A percentile compares a stretch with the other conserved stretches of the same genome.
These are phyloP conservation scores for Rapana venosa DNA, from an alignment of 2,888 invertebrate genomes.

Conservation along the genomic window DNA sequence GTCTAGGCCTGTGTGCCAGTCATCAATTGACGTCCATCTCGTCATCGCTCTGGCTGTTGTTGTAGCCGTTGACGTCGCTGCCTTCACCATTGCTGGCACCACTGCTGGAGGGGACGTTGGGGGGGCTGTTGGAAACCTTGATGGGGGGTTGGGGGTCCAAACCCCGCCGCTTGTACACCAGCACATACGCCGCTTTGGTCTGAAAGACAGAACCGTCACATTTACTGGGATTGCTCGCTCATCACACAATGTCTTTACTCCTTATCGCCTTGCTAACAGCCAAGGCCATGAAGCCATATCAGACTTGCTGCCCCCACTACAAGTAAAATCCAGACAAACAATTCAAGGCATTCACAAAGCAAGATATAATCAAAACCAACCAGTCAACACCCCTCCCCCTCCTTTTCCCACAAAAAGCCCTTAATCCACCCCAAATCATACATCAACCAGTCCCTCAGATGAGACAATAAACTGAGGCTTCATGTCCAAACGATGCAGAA, in stretches of 20 bases:
- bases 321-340: neutral
- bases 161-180: conserved; percentile 79
- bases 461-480: no score
- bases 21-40: conserved; percentile 51
- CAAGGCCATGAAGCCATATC: neutral
- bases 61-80: conserved; percentile 43
- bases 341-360: neutral
- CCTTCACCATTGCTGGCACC: conserved; percentile 31
- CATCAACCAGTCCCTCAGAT: no score
- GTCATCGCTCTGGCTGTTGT: conserved; percentile 44
- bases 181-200: conserved; percentile 80
- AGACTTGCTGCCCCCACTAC: no score
- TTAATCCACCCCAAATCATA: no score
- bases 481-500: no score
- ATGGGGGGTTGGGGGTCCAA: neutral
- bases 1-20: neutral
- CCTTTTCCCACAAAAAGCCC: no score
- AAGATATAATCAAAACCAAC: no score
- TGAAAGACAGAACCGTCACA: conserved; percentile 50
- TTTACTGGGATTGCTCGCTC: no score
- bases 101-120: conserved; percentile 27
- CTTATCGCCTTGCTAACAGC: neutral
- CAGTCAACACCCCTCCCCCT: no score
- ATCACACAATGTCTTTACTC: neutral
- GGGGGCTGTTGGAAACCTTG: conserved; percentile 27